Evolutionary conservation across 2,113 vertebrate genomes (phyloP), one percentile per base, ranked within the genome.

Genomic region (Sapajus apella): DNA sequence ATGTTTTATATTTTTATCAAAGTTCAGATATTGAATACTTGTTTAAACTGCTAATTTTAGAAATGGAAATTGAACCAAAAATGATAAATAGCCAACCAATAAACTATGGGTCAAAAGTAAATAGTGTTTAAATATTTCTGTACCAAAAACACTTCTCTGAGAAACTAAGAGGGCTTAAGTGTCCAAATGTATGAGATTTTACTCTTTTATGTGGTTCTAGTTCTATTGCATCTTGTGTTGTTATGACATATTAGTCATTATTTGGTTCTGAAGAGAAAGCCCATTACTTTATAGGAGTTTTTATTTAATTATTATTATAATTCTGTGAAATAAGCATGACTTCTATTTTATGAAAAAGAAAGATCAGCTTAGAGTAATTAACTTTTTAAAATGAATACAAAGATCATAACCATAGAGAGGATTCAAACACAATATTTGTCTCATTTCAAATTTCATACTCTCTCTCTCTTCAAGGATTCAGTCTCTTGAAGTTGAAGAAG

Each of bases 271-370:
- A 13, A 84, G 21, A 94, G 70, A 95, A 91, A 91, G 5, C 5
- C 18, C 20, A 76, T 96, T 80, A 64, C 40, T 90, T 94, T 94
- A 70, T 45, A 47, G 20, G 80, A 68, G 11, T 68, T 25, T 4
- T 88, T 17, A 66, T 91, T 93, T 88, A 89, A n/a, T 73, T 87
- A 90, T 93, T 40, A 30, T 35, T n/a, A n/a, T 61, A 79, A 72
- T 47, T 84, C 11, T 90, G 12, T 68, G 40, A 70, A 56, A 50
- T 80, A 82, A 95, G 8, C 37, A 68, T 58, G 56, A 79, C 8
- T 96, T n/a, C 27, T 72, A 27, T 56, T 73, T 97, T 92, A 56
- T 2, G 94, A 86, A 76, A 77, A 91, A 52, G 4, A 92, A 66
- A 73, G 18, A 52, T 79, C 7, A 6, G 7, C 17, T 81, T 80